Evolutionary conservation across 2,113 vertebrate genomes (phyloP).

Genomic region (Ctenodactylus gundi): DNA sequence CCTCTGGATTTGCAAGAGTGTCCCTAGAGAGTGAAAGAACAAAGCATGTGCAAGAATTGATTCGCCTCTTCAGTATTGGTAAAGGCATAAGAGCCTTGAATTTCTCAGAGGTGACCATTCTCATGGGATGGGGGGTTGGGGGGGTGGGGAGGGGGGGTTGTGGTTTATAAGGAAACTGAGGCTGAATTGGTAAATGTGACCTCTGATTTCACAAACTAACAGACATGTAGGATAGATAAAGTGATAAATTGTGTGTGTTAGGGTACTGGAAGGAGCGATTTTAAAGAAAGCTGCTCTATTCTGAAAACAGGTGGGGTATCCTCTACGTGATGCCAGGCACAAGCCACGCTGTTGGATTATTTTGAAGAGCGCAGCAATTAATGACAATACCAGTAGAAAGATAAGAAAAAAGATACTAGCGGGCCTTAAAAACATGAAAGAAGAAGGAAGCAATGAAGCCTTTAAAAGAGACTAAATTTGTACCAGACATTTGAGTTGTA

Average conservation of each 20-base stretch:
- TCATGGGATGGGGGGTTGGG: no score
- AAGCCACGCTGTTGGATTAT: background rate
- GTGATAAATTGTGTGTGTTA: background rate
- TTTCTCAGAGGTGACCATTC: constrained; percentile 19
- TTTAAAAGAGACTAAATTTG: background rate
- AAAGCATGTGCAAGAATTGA: background rate
- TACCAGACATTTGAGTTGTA: background rate
- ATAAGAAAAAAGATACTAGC: background rate
- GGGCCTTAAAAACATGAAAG: background rate
- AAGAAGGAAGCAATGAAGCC: background rate
- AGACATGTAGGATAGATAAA: background rate
- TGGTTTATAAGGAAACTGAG: background rate
- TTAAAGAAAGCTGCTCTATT: background rate
- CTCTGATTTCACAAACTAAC: background rate
- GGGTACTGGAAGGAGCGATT: background rate
- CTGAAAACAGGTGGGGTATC: background rate
- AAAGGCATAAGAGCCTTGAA: background rate
- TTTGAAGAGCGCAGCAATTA: background rate
- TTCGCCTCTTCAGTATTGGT: background rate
- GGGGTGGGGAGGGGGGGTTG: no score
- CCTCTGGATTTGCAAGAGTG: constrained; percentile 68
- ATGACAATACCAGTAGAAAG: background rate
- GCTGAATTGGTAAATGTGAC: background rate
- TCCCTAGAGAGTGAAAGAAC: constrained; percentile 19
- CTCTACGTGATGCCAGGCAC: background rate